Evolutionary conservation across 2,113 vertebrate species (phyloP), one percentile per base, ranked within the genome.

Genomic region (Nanorana parkeri): DNA sequence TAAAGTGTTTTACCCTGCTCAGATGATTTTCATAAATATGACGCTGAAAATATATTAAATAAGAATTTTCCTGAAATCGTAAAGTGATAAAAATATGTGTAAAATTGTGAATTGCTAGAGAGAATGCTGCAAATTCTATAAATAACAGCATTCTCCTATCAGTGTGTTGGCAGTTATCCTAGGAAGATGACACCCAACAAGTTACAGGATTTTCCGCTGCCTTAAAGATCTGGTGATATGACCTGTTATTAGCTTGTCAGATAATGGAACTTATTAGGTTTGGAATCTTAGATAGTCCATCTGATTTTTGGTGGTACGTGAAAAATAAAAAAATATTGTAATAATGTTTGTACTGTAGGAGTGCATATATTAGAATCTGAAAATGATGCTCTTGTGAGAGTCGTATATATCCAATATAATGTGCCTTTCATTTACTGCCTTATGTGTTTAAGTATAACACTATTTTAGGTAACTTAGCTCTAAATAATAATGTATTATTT

Each of bases 141-240:
- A 61, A 75, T 75, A 75, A 55, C 29, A 61, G 36, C 72, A 4
- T 75, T 75, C 20, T 41, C 29, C 28, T 61, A 75, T 75, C 72
- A 60, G 55, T 61, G 21, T 61, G 72, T 60, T 75, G 72, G 72
- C 56, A 75, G 56, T 75, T 60, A 55, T 75, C 28, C 61, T 32
- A 11, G 15, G 28, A 75, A 75, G 29, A 75, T n/a, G 55, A 74
- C 28, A 74, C 28, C 60, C 58, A 58, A 54, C 54, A 5, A 74
- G 55, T 75, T 61, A 29, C 29, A 61, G 20, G 20, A 75, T 60
- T 75, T 60, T 75, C 72, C 55, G 55, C 55, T 24, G 29, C 61
- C 60, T 55, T 61, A 75, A 61, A 75, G 55, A 56, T 75, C 32
- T 41, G 55, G 32, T 41, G 28, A 75, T 61, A 75, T 61, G 55